Percentiles rank a stretch among this genome's conserved stretches.
Evolutionary conservation across 2,113 vertebrate species (phyloP).

Genomic region (Ictalurus furcatus): DNA sequence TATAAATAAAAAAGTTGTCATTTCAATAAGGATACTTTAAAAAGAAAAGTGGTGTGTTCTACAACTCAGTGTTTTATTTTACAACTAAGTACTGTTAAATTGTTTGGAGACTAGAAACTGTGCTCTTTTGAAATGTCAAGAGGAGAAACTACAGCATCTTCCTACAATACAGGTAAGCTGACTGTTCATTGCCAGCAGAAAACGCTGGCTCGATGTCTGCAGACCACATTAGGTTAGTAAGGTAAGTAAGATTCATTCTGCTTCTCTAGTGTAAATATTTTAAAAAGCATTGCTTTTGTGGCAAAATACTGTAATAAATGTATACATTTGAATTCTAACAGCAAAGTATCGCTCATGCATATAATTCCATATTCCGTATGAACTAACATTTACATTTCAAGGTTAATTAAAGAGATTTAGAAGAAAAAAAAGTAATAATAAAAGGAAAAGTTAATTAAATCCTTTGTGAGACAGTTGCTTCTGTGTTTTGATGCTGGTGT

Average conservation of each 20-base stretch:
- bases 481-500: slow-evolving; percentile 75
- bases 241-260: slow-evolving; percentile 4
- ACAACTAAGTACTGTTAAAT: background rate
- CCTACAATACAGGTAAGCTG: background rate
- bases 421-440: background rate
- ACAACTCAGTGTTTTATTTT: background rate
- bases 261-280: background rate
- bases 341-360: background rate
- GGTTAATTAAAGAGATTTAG: background rate
- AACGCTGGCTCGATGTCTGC: background rate
- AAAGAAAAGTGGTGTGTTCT: background rate
- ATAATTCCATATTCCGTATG: background rate
- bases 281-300: slow-evolving; percentile 47
- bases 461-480: slow-evolving; percentile 59
- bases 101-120: background rate
- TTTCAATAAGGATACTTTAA: background rate
- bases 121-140: background rate
- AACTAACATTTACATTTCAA: background rate
- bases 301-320: too few species aligned
- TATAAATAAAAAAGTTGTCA: background rate
- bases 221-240: background rate
- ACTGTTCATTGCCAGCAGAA: background rate
- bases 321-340: too few species aligned
- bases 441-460: slow-evolving; percentile 35
- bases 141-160: background rate